Conservation (phyloP, 2,113 vertebrate genomes). For the Platichthys stellatus region DNA sequence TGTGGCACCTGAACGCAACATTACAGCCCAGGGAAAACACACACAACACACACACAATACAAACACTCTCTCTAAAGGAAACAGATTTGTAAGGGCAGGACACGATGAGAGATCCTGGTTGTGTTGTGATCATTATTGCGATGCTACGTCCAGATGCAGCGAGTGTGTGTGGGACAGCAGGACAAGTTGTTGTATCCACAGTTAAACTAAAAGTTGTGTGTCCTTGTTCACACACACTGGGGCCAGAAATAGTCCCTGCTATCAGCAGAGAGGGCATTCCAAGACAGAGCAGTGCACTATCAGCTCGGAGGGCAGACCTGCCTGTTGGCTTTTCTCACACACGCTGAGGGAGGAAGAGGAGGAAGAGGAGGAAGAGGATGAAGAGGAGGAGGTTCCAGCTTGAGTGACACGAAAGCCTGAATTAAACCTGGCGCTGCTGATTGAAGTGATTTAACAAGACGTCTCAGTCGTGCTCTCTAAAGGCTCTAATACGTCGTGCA, state of each 20-base stretch:
- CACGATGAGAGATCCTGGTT: background rate
- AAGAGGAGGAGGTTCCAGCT: background rate
- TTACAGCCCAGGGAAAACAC: conserved; percentile 54
- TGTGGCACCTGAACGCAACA: conserved; percentile 69
- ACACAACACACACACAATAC: conserved; percentile 10
- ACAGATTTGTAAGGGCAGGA: too few species aligned
- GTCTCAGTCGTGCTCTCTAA: background rate
- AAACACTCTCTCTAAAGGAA: background rate
- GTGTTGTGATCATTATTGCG: background rate
- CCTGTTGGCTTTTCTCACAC: conserved; percentile 62
- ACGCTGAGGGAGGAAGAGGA: background rate
- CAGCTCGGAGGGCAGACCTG: conserved; percentile 49
- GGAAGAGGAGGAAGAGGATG: background rate
- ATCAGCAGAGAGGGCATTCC: conserved; percentile 70
- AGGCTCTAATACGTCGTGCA: too few species aligned
- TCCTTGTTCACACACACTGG: conserved; percentile 65
- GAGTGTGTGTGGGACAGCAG: background rate
- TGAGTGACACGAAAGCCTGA: background rate
- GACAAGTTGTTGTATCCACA: background rate
- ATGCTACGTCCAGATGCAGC: background rate
- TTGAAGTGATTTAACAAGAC: background rate
- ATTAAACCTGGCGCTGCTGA: background rate
- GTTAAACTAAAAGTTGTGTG: conserved; percentile 38
- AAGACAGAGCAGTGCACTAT: conserved; percentile 57
- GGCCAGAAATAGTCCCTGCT: conserved; percentile 71